Base-by-base conservation (phyloP, 2,888 invertebrate species). In the Eupsilia transversa region DNA sequence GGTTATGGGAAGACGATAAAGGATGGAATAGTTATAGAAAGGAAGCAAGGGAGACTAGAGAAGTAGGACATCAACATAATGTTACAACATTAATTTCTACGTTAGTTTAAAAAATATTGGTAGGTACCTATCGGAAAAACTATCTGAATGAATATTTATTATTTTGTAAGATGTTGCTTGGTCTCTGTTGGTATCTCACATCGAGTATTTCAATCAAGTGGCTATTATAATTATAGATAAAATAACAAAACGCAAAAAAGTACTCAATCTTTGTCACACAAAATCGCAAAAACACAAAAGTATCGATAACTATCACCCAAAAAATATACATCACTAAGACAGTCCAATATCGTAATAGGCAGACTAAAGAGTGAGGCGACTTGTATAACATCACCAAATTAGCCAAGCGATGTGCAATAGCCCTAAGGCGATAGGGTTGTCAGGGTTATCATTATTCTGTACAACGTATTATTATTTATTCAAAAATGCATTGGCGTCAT, bases 321-420 rank as follows among this genome's bases (percentile, higher is more conserved):
- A 52, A 66, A 17, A 30, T 7, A 57, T 27, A 82, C 94, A 90
- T 85, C 94, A 88, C 93, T 92, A 90, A 56, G 72, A 78, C 86
- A 89, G 92, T 93, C 91, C 94, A 95, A 96, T 96, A 96, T 94
- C 91, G 94, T 96, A 96, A 96, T 96, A 95, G 95, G 94, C 93
- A 93, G 93, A 90, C 94, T 96, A 96, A 96, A 96, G 95, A 96
- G 95, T 94, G 94, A 94, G 91, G 92, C 93, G 93, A 95, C 95
- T 95, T 95, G 96, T 96, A 94, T 91, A 95, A 96, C 96, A 96
- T 96, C 93, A 94, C 96, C 95, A 96, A 96, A 96, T 96, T 96
- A 96, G 95, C 93, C 93, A 88, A 91, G 90, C 94, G 91, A 93
- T 94, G 94, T 94, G 94, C 93, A 94, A 93, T 94, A 93, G 94